These are phyloP conservation scores for Cerastis leucographa DNA, from an alignment of 2,888 invertebrate genomes.

Conservation along the genomic window DNA sequence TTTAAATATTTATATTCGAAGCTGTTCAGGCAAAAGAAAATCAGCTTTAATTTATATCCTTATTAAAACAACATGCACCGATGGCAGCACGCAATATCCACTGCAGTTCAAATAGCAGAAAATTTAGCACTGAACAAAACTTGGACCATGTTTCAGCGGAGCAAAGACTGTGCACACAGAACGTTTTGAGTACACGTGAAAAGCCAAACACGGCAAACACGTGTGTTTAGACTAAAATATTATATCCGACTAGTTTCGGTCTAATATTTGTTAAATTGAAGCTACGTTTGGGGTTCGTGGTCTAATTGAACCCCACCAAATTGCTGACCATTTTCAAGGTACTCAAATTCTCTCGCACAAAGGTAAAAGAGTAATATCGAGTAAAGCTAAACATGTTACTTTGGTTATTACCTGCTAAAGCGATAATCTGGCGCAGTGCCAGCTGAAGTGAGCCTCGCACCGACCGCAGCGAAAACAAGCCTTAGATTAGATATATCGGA, in stretches of 20 bases:
- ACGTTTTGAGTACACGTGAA: slow-evolving; percentile 17
- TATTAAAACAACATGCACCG: slow-evolving; percentile 37
- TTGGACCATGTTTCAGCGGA: slow-evolving; percentile 26
- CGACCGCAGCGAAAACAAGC: slow-evolving; percentile 23
- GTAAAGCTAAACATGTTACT: slow-evolving; percentile 27
- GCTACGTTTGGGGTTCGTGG: background rate
- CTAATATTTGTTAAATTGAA: slow-evolving; percentile 18
- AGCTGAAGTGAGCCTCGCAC: slow-evolving; percentile 26
- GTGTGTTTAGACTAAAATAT: slow-evolving; percentile 34
- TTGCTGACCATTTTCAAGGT: background rate
- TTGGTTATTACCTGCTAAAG: slow-evolving; percentile 37
- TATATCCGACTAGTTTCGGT: slow-evolving; percentile 22
- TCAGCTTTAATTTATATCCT: slow-evolving; percentile 19
- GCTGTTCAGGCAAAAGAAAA: slow-evolving; percentile 23
- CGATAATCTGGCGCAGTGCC: slow-evolving; percentile 44
- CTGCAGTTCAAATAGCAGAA: slow-evolving; percentile 16
- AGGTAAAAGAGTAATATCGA: slow-evolving; percentile 15
- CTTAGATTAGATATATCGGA: slow-evolving; percentile 9
- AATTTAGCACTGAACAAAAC: slow-evolving; percentile 25
- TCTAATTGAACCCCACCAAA: background rate
- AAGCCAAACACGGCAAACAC: slow-evolving; percentile 33
- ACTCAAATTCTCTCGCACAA: background rate
- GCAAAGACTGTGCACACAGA: slow-evolving; percentile 27
- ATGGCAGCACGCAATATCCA: slow-evolving; percentile 30
- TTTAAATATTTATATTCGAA: slow-evolving; percentile 23